Evolutionary conservation across 2,888 invertebrate species (phyloP).

Genomic region (Serrognathus titanus): DNA sequence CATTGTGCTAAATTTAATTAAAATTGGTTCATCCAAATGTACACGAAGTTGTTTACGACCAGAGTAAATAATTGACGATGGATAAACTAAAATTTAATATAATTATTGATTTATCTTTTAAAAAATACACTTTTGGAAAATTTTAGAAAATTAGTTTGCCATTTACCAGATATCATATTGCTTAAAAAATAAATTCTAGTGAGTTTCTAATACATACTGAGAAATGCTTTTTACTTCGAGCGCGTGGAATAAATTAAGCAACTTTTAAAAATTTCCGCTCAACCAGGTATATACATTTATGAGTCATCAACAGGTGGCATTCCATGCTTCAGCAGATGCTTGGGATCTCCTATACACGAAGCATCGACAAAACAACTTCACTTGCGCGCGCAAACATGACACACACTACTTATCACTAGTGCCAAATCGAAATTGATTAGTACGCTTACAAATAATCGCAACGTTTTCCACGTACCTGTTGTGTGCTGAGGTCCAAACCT

Average conservation of each 20-base stretch:
- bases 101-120: too few relatives aligned
- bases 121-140: not conserved
- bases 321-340: not conserved
- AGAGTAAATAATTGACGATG: too few relatives aligned
- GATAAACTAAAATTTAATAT: too few relatives aligned
- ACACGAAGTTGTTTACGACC: too few relatives aligned
- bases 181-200: too few relatives aligned
- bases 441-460: not conserved
- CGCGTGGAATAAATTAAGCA: too few relatives aligned
- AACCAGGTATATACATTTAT: constrained; percentile 2
- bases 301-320: constrained; percentile 34
- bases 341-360: constrained; percentile 1
- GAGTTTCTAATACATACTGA: too few relatives aligned
- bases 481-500: constrained; percentile 84
- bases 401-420: not conserved
- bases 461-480: constrained; percentile 62
- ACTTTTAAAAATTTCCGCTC: not conserved
- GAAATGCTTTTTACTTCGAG: too few relatives aligned
- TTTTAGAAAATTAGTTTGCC: not conserved
- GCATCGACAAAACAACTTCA: constrained; percentile 12
- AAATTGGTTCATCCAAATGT: too few relatives aligned
- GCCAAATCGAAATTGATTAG: not conserved
- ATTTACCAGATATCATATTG: too few relatives aligned
- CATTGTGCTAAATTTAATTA: too few relatives aligned
- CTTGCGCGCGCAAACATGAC: constrained; percentile 4